Conservation (phyloP, 2,797 vertebrate genomes). For the Amphiprion clarkii region DNA sequence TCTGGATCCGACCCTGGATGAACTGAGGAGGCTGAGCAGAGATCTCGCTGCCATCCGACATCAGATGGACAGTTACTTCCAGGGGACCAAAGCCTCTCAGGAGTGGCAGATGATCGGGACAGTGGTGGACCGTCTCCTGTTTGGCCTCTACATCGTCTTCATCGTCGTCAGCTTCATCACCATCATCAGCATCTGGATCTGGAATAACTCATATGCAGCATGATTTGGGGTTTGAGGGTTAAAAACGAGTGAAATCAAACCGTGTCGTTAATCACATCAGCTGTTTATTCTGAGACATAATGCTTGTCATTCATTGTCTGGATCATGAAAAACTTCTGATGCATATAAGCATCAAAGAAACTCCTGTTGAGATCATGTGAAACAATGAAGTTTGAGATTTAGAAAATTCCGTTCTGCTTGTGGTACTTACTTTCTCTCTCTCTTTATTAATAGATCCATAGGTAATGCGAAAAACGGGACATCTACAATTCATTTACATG, state of each 20-base stretch:
- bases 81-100: background rate
- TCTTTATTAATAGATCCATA: too few species aligned
- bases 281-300: too few species aligned
- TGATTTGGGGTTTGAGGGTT: conserved; percentile 1
- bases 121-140: conserved; percentile 76
- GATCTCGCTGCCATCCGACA: conserved; percentile 66
- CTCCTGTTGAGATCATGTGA: too few species aligned
- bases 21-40: conserved; percentile 69
- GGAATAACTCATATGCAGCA: background rate
- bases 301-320: too few species aligned
- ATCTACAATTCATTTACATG: too few species aligned
- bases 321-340: too few species aligned
- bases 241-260: background rate
- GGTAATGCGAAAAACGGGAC: too few species aligned
- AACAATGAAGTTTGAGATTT: too few species aligned
- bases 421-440: too few species aligned
- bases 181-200: conserved; percentile 62
- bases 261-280: background rate
- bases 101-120: conserved; percentile 62
- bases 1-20: conserved; percentile 26
- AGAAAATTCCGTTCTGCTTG: too few species aligned
- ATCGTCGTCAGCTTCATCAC: conserved; percentile 69
- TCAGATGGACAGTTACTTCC: conserved; percentile 65
- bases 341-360: too few species aligned
- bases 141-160: conserved; percentile 72